phyloP scores from a whole-genome alignment of 1,140 invertebrate genomes.

The Whitmania pigra region DNA sequence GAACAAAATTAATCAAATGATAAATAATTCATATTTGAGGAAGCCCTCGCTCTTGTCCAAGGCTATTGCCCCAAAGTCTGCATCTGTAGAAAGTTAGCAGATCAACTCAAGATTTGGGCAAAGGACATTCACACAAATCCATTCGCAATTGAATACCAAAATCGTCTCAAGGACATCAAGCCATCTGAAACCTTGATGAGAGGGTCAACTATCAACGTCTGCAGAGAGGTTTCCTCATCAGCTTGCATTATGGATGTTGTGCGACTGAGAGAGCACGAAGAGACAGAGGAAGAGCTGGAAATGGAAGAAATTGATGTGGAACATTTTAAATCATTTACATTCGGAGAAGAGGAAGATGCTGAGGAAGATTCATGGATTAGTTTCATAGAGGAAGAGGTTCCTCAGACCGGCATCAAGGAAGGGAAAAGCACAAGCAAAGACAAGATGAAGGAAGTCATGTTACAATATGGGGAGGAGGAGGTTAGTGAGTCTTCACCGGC shows the following conservation, averaged over 20 bases:
- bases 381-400: not conserved
- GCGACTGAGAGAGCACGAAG: not conserved
- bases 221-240: not conserved
- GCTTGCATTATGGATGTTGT: not conserved
- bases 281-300: not conserved
- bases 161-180: not conserved
- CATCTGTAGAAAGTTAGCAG: not conserved
- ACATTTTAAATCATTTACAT: no score
- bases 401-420: no score
- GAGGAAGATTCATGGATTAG: not conserved
- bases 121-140: not conserved
- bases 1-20: not conserved
- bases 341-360: no score
- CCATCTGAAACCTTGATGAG: not conserved
- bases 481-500: not conserved
- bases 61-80: conserved; percentile 6
- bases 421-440: not conserved
- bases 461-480: not conserved
- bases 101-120: not conserved
- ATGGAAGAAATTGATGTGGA: not conserved
- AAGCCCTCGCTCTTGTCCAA: not conserved
- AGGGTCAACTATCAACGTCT: not conserved
- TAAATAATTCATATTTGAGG: not conserved
- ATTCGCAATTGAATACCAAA: not conserved
- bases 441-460: not conserved